phyloP scores from a whole-genome alignment of 2,888 invertebrate genomes.

The Panopea generosa region DNA sequence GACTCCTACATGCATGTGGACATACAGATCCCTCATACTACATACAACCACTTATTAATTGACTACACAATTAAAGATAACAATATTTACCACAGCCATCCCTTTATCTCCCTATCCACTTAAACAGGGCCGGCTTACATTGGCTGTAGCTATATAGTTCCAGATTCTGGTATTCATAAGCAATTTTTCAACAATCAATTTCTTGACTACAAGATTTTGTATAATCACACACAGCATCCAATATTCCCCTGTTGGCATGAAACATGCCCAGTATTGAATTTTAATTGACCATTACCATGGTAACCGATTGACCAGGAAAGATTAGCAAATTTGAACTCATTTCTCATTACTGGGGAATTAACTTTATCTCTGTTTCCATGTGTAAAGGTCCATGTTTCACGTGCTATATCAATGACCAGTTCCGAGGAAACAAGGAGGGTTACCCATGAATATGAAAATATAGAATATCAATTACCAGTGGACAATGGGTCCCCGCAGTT shows the following conservation, averaged over 20 bases:
- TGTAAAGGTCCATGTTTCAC: slow-evolving; percentile 1
- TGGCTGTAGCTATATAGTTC: too few species aligned
- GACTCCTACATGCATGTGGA: too few species aligned
- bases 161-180: slow-evolving; percentile 19
- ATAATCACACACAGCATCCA: slow-evolving; percentile 36
- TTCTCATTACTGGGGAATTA: slow-evolving; percentile 57
- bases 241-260: slow-evolving; percentile 37
- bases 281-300: slow-evolving; percentile 67
- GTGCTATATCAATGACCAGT: not conserved
- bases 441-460: not conserved
- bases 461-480: too few species aligned
- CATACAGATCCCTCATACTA: too few species aligned
- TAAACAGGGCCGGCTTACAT: too few species aligned
- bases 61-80: too few species aligned
- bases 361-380: slow-evolving; percentile 39
- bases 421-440: not conserved
- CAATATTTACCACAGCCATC: too few species aligned
- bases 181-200: slow-evolving; percentile 54
- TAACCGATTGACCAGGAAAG: slow-evolving; percentile 62
- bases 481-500: too few species aligned
- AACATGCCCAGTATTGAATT: slow-evolving; percentile 66
- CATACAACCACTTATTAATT: too few species aligned
- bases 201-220: slow-evolving; percentile 46
- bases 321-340: slow-evolving; percentile 60
- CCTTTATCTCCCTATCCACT: too few species aligned